These are phyloP conservation scores for Laticauda colubrina DNA, from an alignment of 2,113 vertebrate genomes.

Conservation along the genomic window DNA sequence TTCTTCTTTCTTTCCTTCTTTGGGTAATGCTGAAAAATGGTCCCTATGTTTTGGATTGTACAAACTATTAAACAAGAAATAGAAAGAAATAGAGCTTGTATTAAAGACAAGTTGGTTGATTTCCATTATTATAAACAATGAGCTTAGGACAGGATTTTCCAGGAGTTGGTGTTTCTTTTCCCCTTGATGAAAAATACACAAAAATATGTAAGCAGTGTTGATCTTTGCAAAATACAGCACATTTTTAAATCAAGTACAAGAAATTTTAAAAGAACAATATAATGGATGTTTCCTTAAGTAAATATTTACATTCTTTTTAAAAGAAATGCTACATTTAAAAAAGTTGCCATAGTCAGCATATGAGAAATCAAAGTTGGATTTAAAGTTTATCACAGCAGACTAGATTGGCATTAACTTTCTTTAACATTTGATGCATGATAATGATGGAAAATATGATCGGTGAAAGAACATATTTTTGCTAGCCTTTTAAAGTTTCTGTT, in stretches of 20 bases:
- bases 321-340: background rate
- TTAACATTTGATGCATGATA: background rate
- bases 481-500: background rate
- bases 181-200: slow-evolving; percentile 20
- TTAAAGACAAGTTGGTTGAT: background rate
- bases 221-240: background rate
- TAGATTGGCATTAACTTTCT: background rate
- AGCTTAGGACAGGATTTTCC: background rate
- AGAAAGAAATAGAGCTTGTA: background rate
- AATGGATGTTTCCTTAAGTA: background rate
- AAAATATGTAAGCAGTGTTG: background rate
- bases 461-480: background rate
- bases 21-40: background rate
- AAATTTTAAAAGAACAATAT: background rate
- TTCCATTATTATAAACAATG: background rate
- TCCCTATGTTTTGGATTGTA: background rate
- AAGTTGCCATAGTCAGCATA: background rate
- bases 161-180: slow-evolving; percentile 14
- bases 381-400: background rate
- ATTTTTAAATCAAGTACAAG: slow-evolving; percentile 35
- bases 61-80: background rate
- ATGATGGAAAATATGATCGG: background rate
- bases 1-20: background rate
- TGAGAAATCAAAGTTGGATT: background rate
- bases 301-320: background rate